Evolutionary conservation across 2,888 invertebrate genomes (phyloP).

Genomic region (Caenorhabditis sp.): DNA sequence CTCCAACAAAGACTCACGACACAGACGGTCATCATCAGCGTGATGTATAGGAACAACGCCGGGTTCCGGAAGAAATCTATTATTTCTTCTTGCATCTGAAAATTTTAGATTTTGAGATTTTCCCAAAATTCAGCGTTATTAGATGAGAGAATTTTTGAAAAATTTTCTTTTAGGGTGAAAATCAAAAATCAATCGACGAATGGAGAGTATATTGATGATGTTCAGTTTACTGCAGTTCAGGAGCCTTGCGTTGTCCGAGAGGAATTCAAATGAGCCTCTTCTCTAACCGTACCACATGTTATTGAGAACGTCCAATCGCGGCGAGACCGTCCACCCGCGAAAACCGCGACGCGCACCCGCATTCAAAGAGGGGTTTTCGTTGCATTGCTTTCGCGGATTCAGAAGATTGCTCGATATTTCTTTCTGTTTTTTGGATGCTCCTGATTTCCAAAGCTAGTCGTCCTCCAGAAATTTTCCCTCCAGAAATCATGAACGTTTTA

Average conservation of each 20-base stretch:
- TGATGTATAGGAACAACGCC: conserved; percentile 70
- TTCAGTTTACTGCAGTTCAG: background rate
- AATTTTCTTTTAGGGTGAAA: background rate
- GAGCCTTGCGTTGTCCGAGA: conserved; percentile 45
- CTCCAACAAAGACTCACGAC: conserved; percentile 56
- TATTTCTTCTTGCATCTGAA: conserved; percentile 74
- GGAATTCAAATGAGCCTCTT: conserved; percentile 47
- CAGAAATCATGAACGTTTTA: too few relatives aligned
- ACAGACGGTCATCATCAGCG: conserved; percentile 72
- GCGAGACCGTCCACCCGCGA: conserved; percentile 58
- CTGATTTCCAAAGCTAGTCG: too few relatives aligned
- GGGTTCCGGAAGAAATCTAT: conserved; percentile 76
- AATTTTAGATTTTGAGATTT: background rate
- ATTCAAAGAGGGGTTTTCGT: conserved; percentile 41
- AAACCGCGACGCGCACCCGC: conserved; percentile 50
- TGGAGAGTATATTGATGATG: background rate
- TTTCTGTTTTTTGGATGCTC: too few relatives aligned
- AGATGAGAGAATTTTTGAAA: background rate
- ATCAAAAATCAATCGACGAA: background rate
- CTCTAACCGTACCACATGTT: conserved; percentile 14
- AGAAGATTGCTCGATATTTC: background rate
- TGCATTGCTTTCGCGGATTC: background rate
- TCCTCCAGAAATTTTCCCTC: too few relatives aligned
- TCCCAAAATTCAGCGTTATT: background rate
- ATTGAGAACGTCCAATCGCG: conserved; percentile 13